phyloP scores from a whole-genome alignment of 2,113 vertebrate species.

The Ia io region DNA sequence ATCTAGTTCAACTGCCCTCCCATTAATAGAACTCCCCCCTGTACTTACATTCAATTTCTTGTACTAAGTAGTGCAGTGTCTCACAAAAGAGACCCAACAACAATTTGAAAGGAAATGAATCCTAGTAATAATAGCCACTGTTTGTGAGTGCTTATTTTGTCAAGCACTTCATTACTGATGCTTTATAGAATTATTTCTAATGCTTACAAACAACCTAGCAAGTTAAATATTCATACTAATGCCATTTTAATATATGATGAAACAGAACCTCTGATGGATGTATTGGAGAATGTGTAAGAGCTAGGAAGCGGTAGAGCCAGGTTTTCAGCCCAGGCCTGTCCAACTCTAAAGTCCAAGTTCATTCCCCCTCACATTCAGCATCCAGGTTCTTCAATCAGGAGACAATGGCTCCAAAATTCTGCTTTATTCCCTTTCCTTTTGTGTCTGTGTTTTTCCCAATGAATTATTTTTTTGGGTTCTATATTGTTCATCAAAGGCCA shows the following conservation, averaged over 20 bases:
- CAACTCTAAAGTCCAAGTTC: background rate
- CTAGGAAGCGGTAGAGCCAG: background rate
- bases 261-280: background rate
- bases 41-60: background rate
- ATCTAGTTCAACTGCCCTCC: background rate
- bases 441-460: background rate
- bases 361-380: background rate
- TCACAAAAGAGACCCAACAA: background rate
- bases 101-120: constrained; percentile 21
- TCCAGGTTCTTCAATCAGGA: background rate
- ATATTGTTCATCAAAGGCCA: background rate
- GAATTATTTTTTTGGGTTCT: background rate
- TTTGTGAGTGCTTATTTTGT: background rate
- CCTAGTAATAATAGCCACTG: background rate
- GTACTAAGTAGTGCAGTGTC: background rate
- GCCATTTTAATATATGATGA: background rate
- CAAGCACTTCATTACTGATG: background rate
- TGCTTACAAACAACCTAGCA: background rate
- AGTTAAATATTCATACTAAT: background rate
- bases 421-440: background rate
- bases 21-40: background rate
- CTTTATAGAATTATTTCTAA: constrained; percentile 5
- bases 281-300: background rate
- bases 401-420: background rate
- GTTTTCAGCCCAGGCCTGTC: background rate